Conservation (phyloP, 2,113 vertebrate species). For the Grantiella picta region DNA sequence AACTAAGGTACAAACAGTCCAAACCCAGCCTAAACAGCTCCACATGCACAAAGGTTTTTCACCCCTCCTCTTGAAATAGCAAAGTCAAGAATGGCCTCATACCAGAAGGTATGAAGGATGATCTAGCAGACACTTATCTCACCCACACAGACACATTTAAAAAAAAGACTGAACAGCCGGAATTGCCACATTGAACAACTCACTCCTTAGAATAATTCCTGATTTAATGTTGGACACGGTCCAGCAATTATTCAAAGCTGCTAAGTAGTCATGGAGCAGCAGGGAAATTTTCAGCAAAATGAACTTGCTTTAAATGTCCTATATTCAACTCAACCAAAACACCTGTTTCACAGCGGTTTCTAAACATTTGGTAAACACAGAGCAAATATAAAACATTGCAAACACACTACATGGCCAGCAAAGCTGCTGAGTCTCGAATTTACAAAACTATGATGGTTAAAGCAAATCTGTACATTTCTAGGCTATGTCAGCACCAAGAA, state of each 20-base stretch:
- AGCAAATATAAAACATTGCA: background rate
- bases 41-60: background rate
- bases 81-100: background rate
- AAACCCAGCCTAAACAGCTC: background rate
- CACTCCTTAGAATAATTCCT: background rate
- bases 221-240: background rate
- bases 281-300: background rate
- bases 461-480: background rate
- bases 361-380: background rate
- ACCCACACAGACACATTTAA: background rate
- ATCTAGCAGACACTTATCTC: slow-evolving; percentile 44
- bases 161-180: background rate
- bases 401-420: background rate
- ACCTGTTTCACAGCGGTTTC: background rate
- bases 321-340: background rate
- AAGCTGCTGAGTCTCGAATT: background rate
- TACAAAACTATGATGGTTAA: background rate
- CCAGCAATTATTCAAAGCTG: slow-evolving; percentile 14
- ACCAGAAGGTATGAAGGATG: slow-evolving; percentile 37
- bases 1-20: background rate
- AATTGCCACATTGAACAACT: background rate
- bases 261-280: background rate
- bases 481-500: background rate
- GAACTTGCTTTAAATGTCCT: background rate
- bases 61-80: background rate